These are phyloP conservation scores for Odontophorus gujanensis DNA, from an alignment of 2,113 vertebrate genomes.

Conservation along the genomic window DNA sequence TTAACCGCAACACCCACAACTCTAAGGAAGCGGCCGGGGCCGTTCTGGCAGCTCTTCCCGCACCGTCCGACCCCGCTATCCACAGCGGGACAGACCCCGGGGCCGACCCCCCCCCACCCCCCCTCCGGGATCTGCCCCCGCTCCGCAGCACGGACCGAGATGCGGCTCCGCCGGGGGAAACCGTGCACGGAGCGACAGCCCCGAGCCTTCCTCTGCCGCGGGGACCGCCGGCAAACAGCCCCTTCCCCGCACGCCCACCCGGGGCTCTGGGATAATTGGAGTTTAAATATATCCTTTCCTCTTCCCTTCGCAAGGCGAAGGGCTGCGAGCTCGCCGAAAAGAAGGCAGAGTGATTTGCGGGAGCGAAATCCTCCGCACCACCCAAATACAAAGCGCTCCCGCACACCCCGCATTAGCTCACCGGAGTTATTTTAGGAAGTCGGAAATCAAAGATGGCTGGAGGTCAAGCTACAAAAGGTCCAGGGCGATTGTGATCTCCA, in stretches of 20 bases:
- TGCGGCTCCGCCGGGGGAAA: neutral
- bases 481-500: constrained; percentile 75
- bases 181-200: neutral
- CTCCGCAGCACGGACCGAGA: neutral
- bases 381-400: constrained; percentile 24
- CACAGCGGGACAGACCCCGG: neutral
- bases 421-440: constrained; percentile 85
- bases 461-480: constrained; percentile 85
- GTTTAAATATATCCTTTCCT: neutral
- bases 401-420: constrained; percentile 62
- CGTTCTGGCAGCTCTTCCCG: neutral
- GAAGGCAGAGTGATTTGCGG: neutral
- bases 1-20: neutral
- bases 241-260: neutral
- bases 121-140: no score
- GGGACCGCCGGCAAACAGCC: neutral
- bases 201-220: neutral
- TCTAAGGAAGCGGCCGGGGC: neutral
- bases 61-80: no score
- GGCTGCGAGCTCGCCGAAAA: neutral
- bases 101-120: neutral
- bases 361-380: neutral
- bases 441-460: constrained; percentile 89
- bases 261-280: fast-evolving
- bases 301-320: fast-evolving